Evolutionary conservation across 2,888 invertebrate species (phyloP).

Genomic region (Pandemis cinnamomeana): DNA sequence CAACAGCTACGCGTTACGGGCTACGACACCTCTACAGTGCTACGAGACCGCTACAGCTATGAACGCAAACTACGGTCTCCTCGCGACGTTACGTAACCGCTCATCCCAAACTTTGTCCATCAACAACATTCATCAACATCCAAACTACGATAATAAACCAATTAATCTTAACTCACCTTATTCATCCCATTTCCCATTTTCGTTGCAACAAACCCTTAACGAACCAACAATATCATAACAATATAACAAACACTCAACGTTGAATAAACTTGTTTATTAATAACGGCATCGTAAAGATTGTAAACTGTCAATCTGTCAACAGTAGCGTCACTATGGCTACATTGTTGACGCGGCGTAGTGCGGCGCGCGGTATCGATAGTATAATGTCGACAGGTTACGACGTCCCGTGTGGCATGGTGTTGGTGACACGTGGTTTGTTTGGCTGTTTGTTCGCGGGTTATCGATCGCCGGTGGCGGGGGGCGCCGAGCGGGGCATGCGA

Average conservation of each 20-base stretch:
- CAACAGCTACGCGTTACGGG: constrained; percentile 12
- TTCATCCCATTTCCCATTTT: constrained; percentile 95
- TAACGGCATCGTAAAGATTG: constrained; percentile 54
- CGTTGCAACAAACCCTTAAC: constrained; percentile 52
- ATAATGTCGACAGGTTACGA: constrained; percentile 51
- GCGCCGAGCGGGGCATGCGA: constrained; percentile 55
- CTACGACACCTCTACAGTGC: constrained; percentile 19
- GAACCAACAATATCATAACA: constrained; percentile 61
- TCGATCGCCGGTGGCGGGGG: constrained; percentile 48
- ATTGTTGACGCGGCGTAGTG: constrained; percentile 77
- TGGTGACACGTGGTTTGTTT: constrained; percentile 40
- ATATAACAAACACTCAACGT: constrained; percentile 57
- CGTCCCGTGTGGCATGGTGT: constrained; percentile 35
- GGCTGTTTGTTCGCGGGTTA: constrained; percentile 37
- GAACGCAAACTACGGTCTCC: constrained; percentile 45
- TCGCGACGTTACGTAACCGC: constrained; percentile 57
- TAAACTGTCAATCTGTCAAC: constrained; percentile 73
- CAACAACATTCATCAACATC: constrained; percentile 21
- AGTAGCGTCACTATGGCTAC: constrained; percentile 81
- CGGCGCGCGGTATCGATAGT: constrained; percentile 62
- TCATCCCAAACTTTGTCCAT: constrained; percentile 26
- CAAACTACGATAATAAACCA: constrained; percentile 21
- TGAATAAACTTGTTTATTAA: constrained; percentile 58
- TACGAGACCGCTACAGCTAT: constrained; percentile 50
- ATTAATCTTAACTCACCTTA: constrained; percentile 86